phyloP scores from a whole-genome alignment of 2,113 vertebrate genomes.

The Tautogolabrus adspersus region DNA sequence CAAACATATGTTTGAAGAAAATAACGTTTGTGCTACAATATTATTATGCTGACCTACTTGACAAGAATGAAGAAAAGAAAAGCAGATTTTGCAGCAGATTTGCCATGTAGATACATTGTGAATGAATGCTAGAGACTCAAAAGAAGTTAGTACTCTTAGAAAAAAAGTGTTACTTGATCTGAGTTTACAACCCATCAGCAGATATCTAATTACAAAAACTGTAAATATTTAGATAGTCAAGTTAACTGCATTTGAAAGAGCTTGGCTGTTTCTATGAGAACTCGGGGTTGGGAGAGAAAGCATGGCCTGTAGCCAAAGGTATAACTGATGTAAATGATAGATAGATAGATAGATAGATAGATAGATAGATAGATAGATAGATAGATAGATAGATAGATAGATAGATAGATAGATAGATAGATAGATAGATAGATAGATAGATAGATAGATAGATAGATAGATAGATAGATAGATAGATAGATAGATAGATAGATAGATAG shows the following conservation, averaged over 20 bases:
- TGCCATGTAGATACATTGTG: neutral
- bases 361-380: no score
- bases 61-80: slow-evolving; percentile 6
- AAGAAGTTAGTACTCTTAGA: slow-evolving; percentile 20
- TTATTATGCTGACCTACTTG: slow-evolving; percentile 13
- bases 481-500: neutral
- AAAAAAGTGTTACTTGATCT: slow-evolving; percentile 10
- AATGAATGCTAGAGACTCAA: neutral
- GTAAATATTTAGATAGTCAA: slow-evolving; percentile 40
- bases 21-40: slow-evolving; percentile 1
- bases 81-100: neutral
- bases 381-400: neutral
- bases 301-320: neutral
- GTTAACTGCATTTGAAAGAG: slow-evolving; percentile 32
- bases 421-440: neutral
- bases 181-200: slow-evolving; percentile 13
- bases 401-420: neutral
- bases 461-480: neutral
- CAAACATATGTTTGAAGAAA: slow-evolving; percentile 44
- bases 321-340: no score
- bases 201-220: slow-evolving; percentile 10
- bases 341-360: no score
- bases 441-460: neutral
- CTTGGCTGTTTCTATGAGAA: slow-evolving; percentile 25
- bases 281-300: slow-evolving; percentile 1